phyloP scores from a whole-genome alignment of 2,797 vertebrate genomes.

The Netta rufina region DNA sequence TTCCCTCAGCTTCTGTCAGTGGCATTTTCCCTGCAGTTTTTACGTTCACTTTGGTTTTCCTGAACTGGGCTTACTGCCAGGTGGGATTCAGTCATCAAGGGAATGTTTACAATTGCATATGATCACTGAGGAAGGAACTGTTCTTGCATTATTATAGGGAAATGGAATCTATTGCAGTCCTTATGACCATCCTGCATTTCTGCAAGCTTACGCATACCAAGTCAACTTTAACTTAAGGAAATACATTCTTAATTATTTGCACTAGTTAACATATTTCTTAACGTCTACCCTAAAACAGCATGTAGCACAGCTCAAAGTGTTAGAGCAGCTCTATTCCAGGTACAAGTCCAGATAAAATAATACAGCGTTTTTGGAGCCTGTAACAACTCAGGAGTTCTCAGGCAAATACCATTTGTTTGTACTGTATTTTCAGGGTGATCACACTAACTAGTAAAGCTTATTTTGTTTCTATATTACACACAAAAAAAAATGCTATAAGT shows the following conservation, averaged over 20 bases:
- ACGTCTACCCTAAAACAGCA: not conserved
- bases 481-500: not conserved
- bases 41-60: not conserved
- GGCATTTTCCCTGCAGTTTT: not conserved
- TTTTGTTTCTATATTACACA: not conserved
- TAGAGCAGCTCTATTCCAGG: not conserved
- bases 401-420: not conserved
- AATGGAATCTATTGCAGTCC: not conserved
- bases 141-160: not conserved
- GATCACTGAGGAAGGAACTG: not conserved
- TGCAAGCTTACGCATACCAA: not conserved
- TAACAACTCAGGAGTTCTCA: not conserved
- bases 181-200: not conserved
- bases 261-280: not conserved
- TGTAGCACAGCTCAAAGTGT: not conserved
- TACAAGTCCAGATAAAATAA: not conserved
- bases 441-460: not conserved
- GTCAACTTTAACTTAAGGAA: not conserved
- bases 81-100: not conserved
- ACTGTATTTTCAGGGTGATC: not conserved
- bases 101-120: not conserved
- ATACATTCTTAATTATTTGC: not conserved
- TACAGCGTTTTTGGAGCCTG: not conserved
- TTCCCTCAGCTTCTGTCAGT: not conserved
- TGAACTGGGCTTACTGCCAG: not conserved